Evolutionary conservation across 2,113 vertebrate genomes (phyloP), one percentile per base, ranked within the genome.

Genomic region (Lepus americanus): DNA sequence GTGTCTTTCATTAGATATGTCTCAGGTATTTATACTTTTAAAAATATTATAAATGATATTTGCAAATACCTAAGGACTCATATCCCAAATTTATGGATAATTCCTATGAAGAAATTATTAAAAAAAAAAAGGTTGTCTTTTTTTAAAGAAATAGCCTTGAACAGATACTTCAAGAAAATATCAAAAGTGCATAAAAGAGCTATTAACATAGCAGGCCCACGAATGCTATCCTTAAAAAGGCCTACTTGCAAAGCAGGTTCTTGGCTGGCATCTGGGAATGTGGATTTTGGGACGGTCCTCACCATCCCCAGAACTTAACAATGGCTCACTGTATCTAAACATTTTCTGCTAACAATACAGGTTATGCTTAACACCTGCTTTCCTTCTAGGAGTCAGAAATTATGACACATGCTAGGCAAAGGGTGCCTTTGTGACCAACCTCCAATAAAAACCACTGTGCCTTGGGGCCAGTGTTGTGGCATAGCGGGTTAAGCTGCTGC

Each of bases 81-180:
- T 67, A 76, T 39, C 27, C 23, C 76, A 11, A 83, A 95, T 63
- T 70, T 12, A 82, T 86, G 39, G 91, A 77, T 63, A 96, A 91
- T 83, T 89, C 29, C 70, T 82, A 82, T 6, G 44, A 87, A 78
- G n/a, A 64, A 95, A 4, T 39, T 85, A 55, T 39, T 39, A 67
- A 73, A 53, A 94, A 89, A 78, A 77, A 81, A 17, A 73, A 82
- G 81, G 29, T 6, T 20, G 31, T 19, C 59, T 51, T 51, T 78
- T 44, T 44, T 44, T 44, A 44, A 44, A 44, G 44, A 51, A 84
- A 92, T 89, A 39, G 25, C n/a, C 66, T 90, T 87, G 12, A 72
- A 87, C 0, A 83, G 39, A 11, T 10, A 92, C 36, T 79, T 80
- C 6, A 76, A 79, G n/a, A 89, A 88, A 92, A 63, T 44, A 81